Evolutionary conservation across 2,797 vertebrate species (phyloP).

Genomic region (Sebastes taczanowskii): DNA sequence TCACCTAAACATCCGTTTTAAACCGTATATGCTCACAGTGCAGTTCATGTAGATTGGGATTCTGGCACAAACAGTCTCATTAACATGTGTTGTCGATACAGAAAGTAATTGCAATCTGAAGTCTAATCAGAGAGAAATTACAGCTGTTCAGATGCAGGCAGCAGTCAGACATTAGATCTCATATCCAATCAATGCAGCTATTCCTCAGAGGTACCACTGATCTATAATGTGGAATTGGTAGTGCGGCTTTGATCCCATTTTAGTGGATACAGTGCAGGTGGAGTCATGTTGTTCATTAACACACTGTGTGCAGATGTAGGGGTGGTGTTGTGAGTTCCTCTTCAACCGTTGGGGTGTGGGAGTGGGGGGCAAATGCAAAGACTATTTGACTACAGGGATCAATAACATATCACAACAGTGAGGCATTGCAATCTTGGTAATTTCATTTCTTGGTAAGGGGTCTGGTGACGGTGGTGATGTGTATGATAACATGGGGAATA

Average conservation of each 20-base stretch:
- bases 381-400: slow-evolving; percentile 6
- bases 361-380: background rate
- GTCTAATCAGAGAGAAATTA: slow-evolving; percentile 69
- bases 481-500: background rate
- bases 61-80: slow-evolving; percentile 65
- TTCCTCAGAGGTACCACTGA: slow-evolving; percentile 49
- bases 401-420: slow-evolving; percentile 19
- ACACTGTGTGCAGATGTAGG: slow-evolving; percentile 12
- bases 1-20: slow-evolving; percentile 49
- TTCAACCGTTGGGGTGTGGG: background rate
- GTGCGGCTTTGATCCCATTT: slow-evolving; percentile 30
- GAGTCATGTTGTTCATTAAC: slow-evolving; percentile 36
- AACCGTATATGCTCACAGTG: slow-evolving; percentile 32
- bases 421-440: background rate
- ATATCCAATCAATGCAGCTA: slow-evolving; percentile 67
- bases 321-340: background rate
- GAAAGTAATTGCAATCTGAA: slow-evolving; percentile 66
- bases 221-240: slow-evolving; percentile 19
- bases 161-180: slow-evolving; percentile 57
- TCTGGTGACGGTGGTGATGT: background rate
- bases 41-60: slow-evolving; percentile 40
- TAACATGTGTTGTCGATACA: slow-evolving; percentile 59
- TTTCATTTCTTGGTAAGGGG: background rate
- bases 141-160: slow-evolving; percentile 57
- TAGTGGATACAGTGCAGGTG: slow-evolving; percentile 21